Evolutionary conservation across 2,797 vertebrate species (phyloP).

Genomic region (Sebastes baramenuke): DNA sequence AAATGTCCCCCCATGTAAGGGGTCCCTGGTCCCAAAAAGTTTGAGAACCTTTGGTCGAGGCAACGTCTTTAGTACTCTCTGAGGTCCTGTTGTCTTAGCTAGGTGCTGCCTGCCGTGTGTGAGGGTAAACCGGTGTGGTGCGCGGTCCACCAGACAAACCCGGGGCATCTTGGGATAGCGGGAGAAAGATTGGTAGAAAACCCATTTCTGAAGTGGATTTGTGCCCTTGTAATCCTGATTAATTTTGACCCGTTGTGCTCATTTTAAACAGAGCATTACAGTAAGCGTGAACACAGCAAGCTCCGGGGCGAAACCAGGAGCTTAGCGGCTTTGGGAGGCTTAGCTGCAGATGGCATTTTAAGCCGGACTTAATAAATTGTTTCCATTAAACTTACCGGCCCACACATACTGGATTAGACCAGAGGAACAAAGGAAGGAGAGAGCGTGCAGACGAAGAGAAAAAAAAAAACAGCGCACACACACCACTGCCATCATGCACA

Average conservation of each 20-base stretch:
- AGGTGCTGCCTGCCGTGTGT: conserved; percentile 6
- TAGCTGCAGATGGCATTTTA: conserved; percentile 91
- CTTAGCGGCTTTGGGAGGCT: conserved; percentile 88
- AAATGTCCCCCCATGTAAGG: too few relatives aligned
- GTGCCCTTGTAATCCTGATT: conserved; percentile 89
- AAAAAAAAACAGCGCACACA: conserved; percentile 37
- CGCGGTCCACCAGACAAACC: conserved; percentile 65
- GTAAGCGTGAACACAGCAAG: conserved; percentile 85
- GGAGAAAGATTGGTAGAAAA: conserved; percentile 84
- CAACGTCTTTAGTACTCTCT: not conserved
- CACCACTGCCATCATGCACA: conserved; percentile 62
- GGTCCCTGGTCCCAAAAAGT: too few relatives aligned
- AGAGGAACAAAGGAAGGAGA: conserved; percentile 82
- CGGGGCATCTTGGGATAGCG: conserved; percentile 81
- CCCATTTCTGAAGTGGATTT: conserved; percentile 90
- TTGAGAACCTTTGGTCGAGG: too few relatives aligned
- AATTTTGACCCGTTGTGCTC: conserved; percentile 90
- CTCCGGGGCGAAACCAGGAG: conserved; percentile 84
- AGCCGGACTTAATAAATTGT: conserved; percentile 90
- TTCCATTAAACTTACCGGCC: conserved; percentile 90
- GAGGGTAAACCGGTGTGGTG: conserved; percentile 39
- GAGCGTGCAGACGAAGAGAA: conserved; percentile 69
- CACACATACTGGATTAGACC: conserved; percentile 87
- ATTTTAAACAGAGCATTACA: conserved; percentile 89
- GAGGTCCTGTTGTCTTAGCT: conserved; percentile 11